Base-by-base conservation (phyloP, 2,113 vertebrate genomes). In the Romanogobio albipinnatus region DNA sequence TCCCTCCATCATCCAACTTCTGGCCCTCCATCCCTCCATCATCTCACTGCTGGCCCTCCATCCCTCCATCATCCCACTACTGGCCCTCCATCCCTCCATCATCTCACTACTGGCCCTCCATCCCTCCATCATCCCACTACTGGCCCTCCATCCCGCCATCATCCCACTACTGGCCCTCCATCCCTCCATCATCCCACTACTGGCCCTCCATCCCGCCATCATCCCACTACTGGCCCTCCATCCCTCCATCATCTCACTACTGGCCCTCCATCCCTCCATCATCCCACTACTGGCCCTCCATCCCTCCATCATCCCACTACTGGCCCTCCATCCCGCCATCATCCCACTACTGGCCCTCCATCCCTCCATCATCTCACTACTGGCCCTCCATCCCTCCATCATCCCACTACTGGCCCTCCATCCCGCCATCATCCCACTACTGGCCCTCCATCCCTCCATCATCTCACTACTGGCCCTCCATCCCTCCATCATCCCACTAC, bases 1-100 rank as follows among this genome's bases (percentile, higher is more conserved):
- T 83, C 66, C 26, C 0, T 70, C 71, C 76, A 56, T 58, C 61
- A 70, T 87, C 64, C 24, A 0, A 62, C 85, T 88, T 71, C 70
- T 71, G 71, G 49, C 56, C 84, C 86, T 71, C 45, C 36, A 39
- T 39, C 36, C 5, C 39, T 29, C 29, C 29, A 29, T 29, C 29
- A 29, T 86, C 88, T 2, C 29, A 89, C 84, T 79, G 43, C 56
- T 29, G 29, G 29, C 29, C 29, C 80, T 86, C 76, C 73, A 51
- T 83, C 66, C n/a, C 0, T 70, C 71, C 76, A 56, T 58, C 61
- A 70, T 87, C 64, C 24, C 0, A 62, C 85, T 88, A 75, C 70
- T 71, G 71, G 49, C 56, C 84, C 86, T 71, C 45, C 36, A 39
- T 39, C 36, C 4, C 39, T 29, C 29, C 29, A 29, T 29, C 29